These are phyloP conservation scores for Drosophila cyrtoloma DNA, from an alignment of 2,888 invertebrate genomes.

Conservation along the genomic window DNA sequence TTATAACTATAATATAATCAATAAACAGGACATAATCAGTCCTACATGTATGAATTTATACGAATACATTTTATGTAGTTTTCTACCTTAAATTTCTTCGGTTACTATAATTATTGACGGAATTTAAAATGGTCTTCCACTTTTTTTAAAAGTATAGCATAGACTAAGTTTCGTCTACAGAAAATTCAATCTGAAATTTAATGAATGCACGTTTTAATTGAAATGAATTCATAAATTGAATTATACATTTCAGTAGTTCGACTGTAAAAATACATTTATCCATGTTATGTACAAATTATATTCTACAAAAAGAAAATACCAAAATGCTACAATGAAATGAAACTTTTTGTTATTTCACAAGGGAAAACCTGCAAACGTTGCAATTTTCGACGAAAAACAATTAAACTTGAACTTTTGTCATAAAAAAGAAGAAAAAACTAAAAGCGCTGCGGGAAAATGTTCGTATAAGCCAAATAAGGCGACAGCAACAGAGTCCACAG, in stretches of 20 bases:
- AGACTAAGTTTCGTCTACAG: neutral
- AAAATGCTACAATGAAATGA: conserved; percentile 30
- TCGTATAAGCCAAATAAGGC: conserved; percentile 68
- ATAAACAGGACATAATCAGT: too few species aligned
- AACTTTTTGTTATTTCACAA: conserved; percentile 42
- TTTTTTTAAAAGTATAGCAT: neutral
- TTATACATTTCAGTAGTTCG: neutral
- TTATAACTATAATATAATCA: too few species aligned
- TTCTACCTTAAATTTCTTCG: too few species aligned
- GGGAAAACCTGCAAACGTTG: conserved; percentile 63
- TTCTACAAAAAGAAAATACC: conserved; percentile 9
- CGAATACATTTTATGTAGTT: too few species aligned
- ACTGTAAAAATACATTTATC: neutral
- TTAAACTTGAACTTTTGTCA: conserved; percentile 81
- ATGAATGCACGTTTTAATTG: neutral
- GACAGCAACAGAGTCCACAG: conserved; percentile 31
- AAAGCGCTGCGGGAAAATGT: conserved; percentile 58
- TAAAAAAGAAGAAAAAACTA: conserved; percentile 45
- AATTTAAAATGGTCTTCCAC: neutral
- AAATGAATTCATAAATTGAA: neutral
- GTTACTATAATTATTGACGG: neutral
- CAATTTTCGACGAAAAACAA: conserved; percentile 67
- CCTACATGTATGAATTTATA: too few species aligned
- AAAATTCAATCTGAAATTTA: neutral
- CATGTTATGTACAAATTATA: neutral